Conservation (phyloP, 2,113 vertebrate species). For the Engystomops pustulosus region DNA sequence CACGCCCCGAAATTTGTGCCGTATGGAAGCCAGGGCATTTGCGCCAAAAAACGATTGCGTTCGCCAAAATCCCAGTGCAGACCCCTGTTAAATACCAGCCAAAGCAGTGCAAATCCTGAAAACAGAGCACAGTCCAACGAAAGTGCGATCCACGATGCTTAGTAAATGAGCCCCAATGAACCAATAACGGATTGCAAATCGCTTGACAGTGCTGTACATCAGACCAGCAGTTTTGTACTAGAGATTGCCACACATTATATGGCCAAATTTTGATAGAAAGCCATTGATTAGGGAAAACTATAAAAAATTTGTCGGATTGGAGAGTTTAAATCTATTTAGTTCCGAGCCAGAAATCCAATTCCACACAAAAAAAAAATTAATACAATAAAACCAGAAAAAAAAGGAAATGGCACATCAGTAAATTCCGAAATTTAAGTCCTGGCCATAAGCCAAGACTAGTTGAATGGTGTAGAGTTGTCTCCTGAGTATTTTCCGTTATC, state of each 20-base stretch:
- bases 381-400: background rate
- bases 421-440: slow-evolving; percentile 8
- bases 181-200: too few relatives aligned
- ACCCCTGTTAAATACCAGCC: too few relatives aligned
- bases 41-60: too few relatives aligned
- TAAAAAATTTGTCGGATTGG: background rate
- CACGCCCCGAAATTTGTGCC: too few relatives aligned
- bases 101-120: too few relatives aligned
- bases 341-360: background rate
- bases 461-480: slow-evolving; percentile 14
- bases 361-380: background rate
- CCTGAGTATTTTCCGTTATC: slow-evolving; percentile 28
- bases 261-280: background rate
- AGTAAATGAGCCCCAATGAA: too few relatives aligned
- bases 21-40: too few relatives aligned
- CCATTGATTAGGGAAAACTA: background rate
- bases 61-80: too few relatives aligned
- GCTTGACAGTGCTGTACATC: too few relatives aligned
- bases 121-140: too few relatives aligned
- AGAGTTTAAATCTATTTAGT: background rate
- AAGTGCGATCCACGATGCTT: too few relatives aligned
- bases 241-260: background rate
- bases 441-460: background rate
- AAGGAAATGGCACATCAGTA: background rate
- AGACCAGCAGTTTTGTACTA: too few relatives aligned